Evolutionary conservation across 2,888 invertebrate species (phyloP).

Genomic region (Cheilosia vernalis): DNA sequence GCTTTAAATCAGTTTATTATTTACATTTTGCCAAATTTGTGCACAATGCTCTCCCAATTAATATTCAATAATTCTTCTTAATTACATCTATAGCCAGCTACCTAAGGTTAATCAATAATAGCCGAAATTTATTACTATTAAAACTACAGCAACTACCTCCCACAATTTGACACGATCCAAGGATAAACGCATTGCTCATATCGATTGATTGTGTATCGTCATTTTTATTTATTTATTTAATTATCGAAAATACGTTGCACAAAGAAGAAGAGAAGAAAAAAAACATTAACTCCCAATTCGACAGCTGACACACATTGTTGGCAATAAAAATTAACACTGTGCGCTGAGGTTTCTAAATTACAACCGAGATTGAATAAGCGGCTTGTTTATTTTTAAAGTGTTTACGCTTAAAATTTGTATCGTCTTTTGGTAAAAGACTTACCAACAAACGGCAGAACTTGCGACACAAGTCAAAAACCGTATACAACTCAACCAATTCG

Average conservation of each 20-base stretch:
- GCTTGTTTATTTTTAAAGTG: not conserved
- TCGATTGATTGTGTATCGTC: conserved; percentile 12
- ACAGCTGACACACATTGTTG: conserved; percentile 59
- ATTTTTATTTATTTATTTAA: conserved; percentile 50
- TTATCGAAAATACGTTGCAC: conserved; percentile 35
- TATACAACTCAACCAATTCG: not conserved
- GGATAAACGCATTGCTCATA: conserved; percentile 33
- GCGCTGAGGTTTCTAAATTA: conserved; percentile 39
- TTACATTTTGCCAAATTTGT: not conserved
- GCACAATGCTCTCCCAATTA: not conserved
- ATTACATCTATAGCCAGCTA: not conserved
- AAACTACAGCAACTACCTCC: not conserved
- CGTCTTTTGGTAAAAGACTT: conserved; percentile 9
- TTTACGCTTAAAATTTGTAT: not conserved
- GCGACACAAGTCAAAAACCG: conserved; percentile 30
- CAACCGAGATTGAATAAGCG: conserved; percentile 39
- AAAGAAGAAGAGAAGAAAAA: conserved; percentile 4
- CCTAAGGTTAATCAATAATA: too few species aligned
- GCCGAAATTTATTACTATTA: too few species aligned
- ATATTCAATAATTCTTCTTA: not conserved
- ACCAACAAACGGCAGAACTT: conserved; percentile 21
- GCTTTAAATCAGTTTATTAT: not conserved
- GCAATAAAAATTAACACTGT: conserved; percentile 55
- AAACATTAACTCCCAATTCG: conserved; percentile 45
- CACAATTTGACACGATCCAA: conserved; percentile 44